These are phyloP conservation scores for Hyposoter didymator DNA, from an alignment of 2,888 invertebrate genomes.

Conservation along the genomic window DNA sequence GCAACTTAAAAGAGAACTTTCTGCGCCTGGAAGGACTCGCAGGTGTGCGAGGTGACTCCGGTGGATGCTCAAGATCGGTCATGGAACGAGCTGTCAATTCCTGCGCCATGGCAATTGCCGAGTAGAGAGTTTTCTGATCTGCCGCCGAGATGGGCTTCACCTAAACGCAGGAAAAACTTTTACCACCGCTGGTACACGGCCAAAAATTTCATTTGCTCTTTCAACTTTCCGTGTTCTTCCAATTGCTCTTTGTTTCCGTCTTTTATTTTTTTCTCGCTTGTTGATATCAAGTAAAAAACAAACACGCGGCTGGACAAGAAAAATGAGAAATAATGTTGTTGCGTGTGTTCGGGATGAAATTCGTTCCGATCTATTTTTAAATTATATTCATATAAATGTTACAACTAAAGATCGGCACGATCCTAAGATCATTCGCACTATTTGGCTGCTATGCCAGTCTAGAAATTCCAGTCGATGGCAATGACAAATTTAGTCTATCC, in stretches of 20 bases:
- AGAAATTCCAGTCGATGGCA: conserved; percentile 55
- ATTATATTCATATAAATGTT: conserved; percentile 9
- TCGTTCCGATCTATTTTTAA: background rate
- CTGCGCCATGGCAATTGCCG: conserved; percentile 96
- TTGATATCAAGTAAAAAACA: background rate
- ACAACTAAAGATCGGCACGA: conserved; percentile 27
- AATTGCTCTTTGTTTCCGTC: background rate
- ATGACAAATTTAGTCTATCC: conserved; percentile 48
- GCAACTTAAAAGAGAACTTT: conserved; percentile 93
- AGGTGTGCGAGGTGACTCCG: conserved; percentile 84
- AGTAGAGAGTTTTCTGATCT: conserved; percentile 95
- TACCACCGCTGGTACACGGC: conserved; percentile 66
- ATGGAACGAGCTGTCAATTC: conserved; percentile 90
- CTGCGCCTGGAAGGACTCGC: conserved; percentile 87
- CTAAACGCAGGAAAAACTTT: conserved; percentile 80
- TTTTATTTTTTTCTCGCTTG: conserved; percentile 64
- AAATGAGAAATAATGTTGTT: background rate
- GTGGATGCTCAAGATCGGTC: conserved; percentile 83
- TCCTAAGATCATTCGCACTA: conserved; percentile 61
- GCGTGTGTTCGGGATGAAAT: background rate
- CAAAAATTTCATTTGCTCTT: conserved; percentile 25
- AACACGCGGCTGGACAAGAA: background rate
- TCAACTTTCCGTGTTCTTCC: conserved; percentile 81
- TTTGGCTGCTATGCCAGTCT: conserved; percentile 40
- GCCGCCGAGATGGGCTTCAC: conserved; percentile 97